Percentiles rank a stretch among this genome's conserved stretches.
These are phyloP conservation scores for Eristalis tenax DNA, from an alignment of 2,888 invertebrate genomes.

Conservation along the genomic window DNA sequence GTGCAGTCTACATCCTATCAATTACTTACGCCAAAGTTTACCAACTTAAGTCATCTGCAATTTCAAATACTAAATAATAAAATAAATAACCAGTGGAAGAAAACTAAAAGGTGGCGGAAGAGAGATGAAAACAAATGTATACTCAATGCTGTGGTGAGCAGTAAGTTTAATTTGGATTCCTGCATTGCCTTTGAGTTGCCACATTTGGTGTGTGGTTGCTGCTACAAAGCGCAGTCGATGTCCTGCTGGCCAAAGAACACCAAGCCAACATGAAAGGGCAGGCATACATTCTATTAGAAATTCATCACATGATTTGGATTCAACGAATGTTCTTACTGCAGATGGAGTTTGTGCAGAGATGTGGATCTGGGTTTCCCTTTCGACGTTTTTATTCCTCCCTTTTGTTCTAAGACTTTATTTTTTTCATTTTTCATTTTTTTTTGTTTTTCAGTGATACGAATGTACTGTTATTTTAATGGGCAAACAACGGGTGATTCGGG, in stretches of 20 bases:
- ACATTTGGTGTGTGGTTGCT: conserved; percentile 13
- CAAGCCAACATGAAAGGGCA: conserved; percentile 39
- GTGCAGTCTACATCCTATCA: neutral
- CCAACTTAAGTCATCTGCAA: neutral
- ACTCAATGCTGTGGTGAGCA: conserved; percentile 22
- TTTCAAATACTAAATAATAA: conserved; percentile 28
- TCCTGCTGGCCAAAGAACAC: conserved; percentile 47
- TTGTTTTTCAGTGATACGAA: conserved; percentile 19
- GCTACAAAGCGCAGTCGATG: conserved; percentile 11
- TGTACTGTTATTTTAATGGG: conserved; percentile 47
- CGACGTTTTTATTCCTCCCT: neutral
- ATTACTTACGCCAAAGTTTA: neutral
- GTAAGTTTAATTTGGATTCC: conserved; percentile 13
- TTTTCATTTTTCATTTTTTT: no score
- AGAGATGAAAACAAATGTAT: neutral
- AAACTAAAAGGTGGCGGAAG: neutral
- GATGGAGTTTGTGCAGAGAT: conserved; percentile 50
- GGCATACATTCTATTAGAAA: conserved; percentile 58
- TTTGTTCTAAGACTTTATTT: neutral
- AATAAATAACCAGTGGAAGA: neutral
- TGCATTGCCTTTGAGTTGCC: conserved; percentile 19
- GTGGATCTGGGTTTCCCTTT: conserved; percentile 17
- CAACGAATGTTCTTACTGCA: conserved; percentile 62
- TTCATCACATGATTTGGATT: conserved; percentile 70
- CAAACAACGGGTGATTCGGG: conserved; percentile 19